A percentile compares a stretch with the other conserved stretches of the same genome.
These are phyloP conservation scores for Macrocentrus cingulum DNA, from an alignment of 1,140 invertebrate genomes.

Conservation along the genomic window DNA sequence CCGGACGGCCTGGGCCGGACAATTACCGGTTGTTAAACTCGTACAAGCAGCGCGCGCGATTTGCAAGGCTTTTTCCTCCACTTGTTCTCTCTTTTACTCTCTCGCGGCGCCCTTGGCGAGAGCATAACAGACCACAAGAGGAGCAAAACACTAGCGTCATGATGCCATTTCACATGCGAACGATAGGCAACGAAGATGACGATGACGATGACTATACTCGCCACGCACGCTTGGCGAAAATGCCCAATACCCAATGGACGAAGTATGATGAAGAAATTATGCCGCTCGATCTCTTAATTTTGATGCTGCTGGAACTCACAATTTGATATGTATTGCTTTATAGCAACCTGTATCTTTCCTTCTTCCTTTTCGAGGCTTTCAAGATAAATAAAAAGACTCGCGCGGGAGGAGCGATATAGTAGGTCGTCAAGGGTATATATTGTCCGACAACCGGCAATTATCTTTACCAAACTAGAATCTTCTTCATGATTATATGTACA, in stretches of 20 bases:
- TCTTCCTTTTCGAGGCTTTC: constrained; percentile 13
- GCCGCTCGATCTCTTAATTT: constrained; percentile 54
- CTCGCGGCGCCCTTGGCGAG: constrained; percentile 21
- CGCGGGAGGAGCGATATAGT: constrained; percentile 11
- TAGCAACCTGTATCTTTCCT: too few species aligned
- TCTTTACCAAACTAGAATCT: constrained; percentile 56
- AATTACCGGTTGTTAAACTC: constrained; percentile 52
- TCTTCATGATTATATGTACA: constrained; percentile 51
- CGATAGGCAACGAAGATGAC: background rate
- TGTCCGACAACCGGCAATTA: constrained; percentile 53
- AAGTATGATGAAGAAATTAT: constrained; percentile 55
- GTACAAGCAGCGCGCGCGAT: constrained; percentile 30
- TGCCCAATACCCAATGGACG: constrained; percentile 15
- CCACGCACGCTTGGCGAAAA: background rate
- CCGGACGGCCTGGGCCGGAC: constrained; percentile 40
- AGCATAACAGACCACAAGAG: constrained; percentile 16
- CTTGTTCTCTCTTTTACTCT: constrained; percentile 4
- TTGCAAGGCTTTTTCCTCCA: constrained; percentile 17
- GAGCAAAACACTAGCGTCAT: background rate
- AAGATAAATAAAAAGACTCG: background rate
- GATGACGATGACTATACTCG: too few species aligned
- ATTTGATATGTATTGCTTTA: too few species aligned
- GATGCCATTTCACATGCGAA: constrained; percentile 17
- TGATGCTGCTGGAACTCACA: constrained; percentile 9
- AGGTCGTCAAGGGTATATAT: constrained; percentile 5